Percentiles rank a stretch among this genome's conserved stretches.
Conservation (phyloP, 1,140 invertebrate species). For the Bombus confusus region DNA sequence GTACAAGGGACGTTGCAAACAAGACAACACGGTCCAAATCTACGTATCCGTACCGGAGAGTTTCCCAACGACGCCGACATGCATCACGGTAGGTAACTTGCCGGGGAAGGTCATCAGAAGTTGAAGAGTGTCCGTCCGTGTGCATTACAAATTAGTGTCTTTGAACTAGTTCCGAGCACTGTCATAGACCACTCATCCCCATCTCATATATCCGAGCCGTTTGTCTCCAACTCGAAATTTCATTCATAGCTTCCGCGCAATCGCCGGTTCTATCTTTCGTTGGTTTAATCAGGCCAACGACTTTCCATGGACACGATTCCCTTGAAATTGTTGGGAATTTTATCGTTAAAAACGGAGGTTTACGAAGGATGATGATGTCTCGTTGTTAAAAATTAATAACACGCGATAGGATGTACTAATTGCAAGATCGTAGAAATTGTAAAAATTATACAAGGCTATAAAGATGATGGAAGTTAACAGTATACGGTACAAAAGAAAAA, state of each 20-base stretch:
- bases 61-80: conserved; percentile 12
- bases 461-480: no score
- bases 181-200: neutral
- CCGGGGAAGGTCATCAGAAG: conserved; percentile 7
- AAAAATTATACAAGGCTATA: no score
- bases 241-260: neutral
- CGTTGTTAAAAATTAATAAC: no score
- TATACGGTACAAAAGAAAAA: no score
- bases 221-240: neutral
- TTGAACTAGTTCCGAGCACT: neutral
- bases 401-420: no score
- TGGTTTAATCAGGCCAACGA: neutral
- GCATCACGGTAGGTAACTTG: conserved; percentile 23
- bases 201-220: neutral
- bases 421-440: no score
- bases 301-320: neutral
- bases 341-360: no score
- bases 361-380: no score
- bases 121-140: conserved; percentile 12
- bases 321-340: no score
- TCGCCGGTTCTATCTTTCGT: neutral
- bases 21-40: conserved; percentile 30
- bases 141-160: conserved; percentile 32
- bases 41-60: neutral
- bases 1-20: conserved; percentile 23